phyloP scores from a whole-genome alignment of 1,140 invertebrate genomes.

The Pogonomyrmex californicus region DNA sequence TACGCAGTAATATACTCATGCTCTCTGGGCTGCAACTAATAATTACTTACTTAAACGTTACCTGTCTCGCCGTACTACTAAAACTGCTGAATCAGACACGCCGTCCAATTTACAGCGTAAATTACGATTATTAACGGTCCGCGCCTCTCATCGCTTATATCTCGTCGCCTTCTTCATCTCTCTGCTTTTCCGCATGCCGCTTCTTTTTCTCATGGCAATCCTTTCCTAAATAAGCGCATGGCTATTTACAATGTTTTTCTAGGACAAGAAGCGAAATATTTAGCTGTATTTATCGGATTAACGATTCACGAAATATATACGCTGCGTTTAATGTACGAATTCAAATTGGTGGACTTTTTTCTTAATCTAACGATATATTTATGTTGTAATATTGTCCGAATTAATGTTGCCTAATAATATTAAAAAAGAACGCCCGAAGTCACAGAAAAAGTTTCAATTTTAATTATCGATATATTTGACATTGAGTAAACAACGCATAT shows the following conservation, averaged over 20 bases:
- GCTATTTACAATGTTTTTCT: conserved; percentile 20
- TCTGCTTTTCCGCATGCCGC: background rate
- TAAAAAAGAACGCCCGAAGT: background rate
- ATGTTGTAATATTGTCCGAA: background rate
- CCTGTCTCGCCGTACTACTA: conserved; percentile 1
- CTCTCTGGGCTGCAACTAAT: conserved; percentile 8
- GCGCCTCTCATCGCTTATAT: background rate
- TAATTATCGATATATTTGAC: background rate
- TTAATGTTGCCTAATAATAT: background rate
- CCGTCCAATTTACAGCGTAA: conserved; percentile 41
- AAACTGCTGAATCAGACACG: conserved; percentile 47
- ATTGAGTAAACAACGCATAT: background rate
- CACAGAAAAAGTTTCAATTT: too few relatives aligned
- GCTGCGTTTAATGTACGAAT: background rate
- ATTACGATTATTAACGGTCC: conserved; percentile 50
- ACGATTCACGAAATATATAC: background rate
- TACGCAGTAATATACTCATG: background rate
- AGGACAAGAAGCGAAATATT: background rate
- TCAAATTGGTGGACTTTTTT: background rate
- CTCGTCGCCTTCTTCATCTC: background rate
- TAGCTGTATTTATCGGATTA: background rate
- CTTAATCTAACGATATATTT: background rate
- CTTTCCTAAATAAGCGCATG: conserved; percentile 5
- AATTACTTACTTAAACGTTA: conserved; percentile 44
- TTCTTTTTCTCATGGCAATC: conserved; percentile 6